phyloP scores from a whole-genome alignment of 2,888 invertebrate species.

The Melieria picta region DNA sequence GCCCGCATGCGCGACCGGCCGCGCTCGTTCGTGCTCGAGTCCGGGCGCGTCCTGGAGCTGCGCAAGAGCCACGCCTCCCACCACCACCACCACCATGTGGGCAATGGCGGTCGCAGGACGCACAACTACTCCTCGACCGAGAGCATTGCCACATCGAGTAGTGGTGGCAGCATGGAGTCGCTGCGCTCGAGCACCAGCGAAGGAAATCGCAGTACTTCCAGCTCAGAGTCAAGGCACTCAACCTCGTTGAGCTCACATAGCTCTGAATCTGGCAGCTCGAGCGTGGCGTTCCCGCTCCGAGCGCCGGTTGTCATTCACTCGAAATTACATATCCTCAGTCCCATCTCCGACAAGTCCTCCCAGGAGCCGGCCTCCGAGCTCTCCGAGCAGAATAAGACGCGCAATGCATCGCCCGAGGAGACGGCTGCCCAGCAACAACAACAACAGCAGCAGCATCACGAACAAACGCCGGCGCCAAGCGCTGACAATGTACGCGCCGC shows the following conservation, averaged over 20 bases:
- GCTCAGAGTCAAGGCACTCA: constrained; percentile 85
- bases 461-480: constrained; percentile 24
- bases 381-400: constrained; percentile 76
- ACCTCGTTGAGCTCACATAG: constrained; percentile 87
- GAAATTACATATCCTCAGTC: constrained; percentile 86
- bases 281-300: constrained; percentile 72
- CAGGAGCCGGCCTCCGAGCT: constrained; percentile 87
- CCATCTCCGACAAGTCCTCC: constrained; percentile 89
- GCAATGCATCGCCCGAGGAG: constrained; percentile 76
- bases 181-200: constrained; percentile 87
- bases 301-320: constrained; percentile 78
- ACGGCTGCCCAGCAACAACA: constrained; percentile 42
- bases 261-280: constrained; percentile 75
- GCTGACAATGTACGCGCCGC: constrained; percentile 35
- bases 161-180: constrained; percentile 89
- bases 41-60: constrained; percentile 78
- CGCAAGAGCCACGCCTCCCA: constrained; percentile 69
- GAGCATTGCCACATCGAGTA: constrained; percentile 88
- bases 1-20: constrained; percentile 76
- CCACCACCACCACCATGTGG: constrained; percentile 59
- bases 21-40: constrained; percentile 70
- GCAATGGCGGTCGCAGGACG: constrained; percentile 64
- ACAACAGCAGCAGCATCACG: constrained; percentile 61
- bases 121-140: constrained; percentile 75
- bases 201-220: constrained; percentile 85